These are phyloP conservation scores for Araneus ventricosus DNA, from an alignment of 1,140 invertebrate genomes.

Conservation along the genomic window DNA sequence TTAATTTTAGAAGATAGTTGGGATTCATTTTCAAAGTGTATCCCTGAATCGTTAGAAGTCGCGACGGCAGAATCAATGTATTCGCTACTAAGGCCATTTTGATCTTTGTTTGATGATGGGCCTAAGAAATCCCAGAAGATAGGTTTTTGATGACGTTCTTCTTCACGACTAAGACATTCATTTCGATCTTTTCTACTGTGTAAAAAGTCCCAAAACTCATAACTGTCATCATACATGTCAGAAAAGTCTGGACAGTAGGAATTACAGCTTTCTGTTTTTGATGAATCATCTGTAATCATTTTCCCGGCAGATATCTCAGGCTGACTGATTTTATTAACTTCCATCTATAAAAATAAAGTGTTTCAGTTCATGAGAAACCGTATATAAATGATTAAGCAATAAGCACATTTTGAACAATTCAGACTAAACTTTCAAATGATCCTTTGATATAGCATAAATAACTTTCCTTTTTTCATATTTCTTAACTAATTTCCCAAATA, in stretches of 20 bases:
- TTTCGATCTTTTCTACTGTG: not conserved
- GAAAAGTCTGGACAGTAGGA: slow-evolving; percentile 51
- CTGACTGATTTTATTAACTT: not conserved
- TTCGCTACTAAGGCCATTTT: too few relatives aligned
- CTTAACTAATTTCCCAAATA: too few relatives aligned
- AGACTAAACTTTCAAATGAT: too few relatives aligned
- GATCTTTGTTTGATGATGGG: not conserved
- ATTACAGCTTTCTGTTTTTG: not conserved
- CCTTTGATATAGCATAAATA: too few relatives aligned
- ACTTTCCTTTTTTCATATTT: too few relatives aligned
- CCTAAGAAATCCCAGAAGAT: slow-evolving; percentile 29
- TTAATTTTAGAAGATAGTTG: too few relatives aligned
- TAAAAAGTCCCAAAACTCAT: slow-evolving; percentile 36
- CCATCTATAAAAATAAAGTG: not conserved
- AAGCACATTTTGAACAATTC: too few relatives aligned
- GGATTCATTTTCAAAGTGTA: not conserved
- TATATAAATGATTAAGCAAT: too few relatives aligned
- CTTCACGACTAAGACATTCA: not conserved
- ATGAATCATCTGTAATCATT: not conserved
- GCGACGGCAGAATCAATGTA: not conserved
- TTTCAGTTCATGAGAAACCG: too few relatives aligned
- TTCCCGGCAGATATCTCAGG: not conserved
- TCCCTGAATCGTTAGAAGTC: not conserved
- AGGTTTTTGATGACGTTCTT: not conserved
- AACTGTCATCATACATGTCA: slow-evolving; percentile 36